Conservation (phyloP, 2,113 vertebrate genomes). For the Perognathus longimembris region DNA sequence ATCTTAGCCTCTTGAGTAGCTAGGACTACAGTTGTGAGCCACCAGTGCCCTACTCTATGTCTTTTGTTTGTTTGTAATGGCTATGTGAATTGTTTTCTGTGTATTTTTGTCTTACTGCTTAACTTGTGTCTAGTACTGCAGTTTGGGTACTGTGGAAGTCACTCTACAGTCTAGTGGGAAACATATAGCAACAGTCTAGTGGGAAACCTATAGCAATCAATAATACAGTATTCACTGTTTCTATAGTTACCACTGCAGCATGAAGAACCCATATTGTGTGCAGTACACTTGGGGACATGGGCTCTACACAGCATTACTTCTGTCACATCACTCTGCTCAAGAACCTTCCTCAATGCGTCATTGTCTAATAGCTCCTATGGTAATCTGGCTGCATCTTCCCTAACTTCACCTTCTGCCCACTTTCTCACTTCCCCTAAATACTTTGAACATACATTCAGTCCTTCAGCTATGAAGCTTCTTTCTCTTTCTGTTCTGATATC, state of each 20-base stretch:
- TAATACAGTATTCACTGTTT: too few species aligned
- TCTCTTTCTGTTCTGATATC: background rate
- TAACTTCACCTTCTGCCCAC: background rate
- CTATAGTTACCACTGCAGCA: background rate
- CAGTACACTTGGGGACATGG: background rate
- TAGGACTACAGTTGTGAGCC: too few species aligned
- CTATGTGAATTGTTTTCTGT: background rate
- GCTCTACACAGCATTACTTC: background rate
- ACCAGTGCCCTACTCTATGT: too few species aligned
- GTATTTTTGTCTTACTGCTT: background rate
- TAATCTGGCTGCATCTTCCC: background rate
- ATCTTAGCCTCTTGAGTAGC: too few species aligned
- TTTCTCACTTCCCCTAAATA: background rate
- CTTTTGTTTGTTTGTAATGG: background rate
- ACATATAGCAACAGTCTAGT: accelerated
- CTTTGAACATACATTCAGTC: background rate
- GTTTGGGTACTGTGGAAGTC: background rate
- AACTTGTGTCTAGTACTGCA: background rate
- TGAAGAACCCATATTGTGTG: accelerated
- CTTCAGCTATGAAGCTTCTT: background rate
- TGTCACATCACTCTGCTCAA: background rate
- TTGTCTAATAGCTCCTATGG: background rate
- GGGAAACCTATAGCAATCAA: background rate
- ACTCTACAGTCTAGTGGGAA: background rate
- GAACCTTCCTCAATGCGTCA: background rate